Evolutionary conservation across 1,140 invertebrate species (phyloP), one percentile per base, ranked within the genome.

Genomic region (Brachionus asplanchnoidis): DNA sequence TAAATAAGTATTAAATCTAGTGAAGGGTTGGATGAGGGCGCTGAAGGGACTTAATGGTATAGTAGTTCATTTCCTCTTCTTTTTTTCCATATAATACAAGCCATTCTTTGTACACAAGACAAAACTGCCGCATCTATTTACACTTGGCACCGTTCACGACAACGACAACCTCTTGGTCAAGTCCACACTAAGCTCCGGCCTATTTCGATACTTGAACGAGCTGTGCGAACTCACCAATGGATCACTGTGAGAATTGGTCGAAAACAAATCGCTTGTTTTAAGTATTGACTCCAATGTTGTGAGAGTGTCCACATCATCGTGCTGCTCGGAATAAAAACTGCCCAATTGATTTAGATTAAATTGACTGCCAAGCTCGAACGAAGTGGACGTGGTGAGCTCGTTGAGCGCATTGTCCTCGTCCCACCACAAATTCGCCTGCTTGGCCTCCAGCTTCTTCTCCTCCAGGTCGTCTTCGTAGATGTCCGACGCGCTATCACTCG

Each of bases 361-460:
- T 46, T 73, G 68, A 73, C 68, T 73, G 36, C 68, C 68, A 44
- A 73, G 17, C 0, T 73, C 68, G 44, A 80, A 80, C 6, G 46
- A 60, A 26, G 23, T 65, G 14, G 77, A 65, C 11, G 44, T 60
- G 23, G 77, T 80, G 3, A 80, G 50, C 50, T 80, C 77, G 20
- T 80, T 80, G 28, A 80, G 40, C 8, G 77, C 77, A 40, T 80
- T 80, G 77, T 80, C 77, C 32, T 80, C 77, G 44, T 80, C 77
- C 77, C 77, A 80, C 77, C 77, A 80, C 9, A 80, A 53, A 20
- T 32, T 50, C 3, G 26, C 56, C 40, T 73, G 68, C 17, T 73
- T 73, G 40, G 9, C 40, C 9, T 42, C 28, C 40, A 73, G 11
- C 17, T 73, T 73, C 17, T 73, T 73, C 12, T 73, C 68, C 14